Conservation (phyloP, 2,888 invertebrate species). For the Artemia sinica region DNA sequence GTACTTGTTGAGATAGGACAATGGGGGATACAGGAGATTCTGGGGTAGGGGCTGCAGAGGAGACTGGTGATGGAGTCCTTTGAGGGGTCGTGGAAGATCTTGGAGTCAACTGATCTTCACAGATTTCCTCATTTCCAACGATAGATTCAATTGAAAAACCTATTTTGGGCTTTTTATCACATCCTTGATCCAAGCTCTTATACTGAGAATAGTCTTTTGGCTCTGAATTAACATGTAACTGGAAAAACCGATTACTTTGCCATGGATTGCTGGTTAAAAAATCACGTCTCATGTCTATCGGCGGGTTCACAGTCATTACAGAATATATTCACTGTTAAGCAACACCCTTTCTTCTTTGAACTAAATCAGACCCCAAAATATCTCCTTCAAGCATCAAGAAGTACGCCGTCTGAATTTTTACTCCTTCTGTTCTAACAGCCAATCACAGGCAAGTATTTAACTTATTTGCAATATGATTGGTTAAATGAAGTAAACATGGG, state of each 20-base stretch:
- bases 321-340: too few species aligned
- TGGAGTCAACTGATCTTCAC: constrained; percentile 3
- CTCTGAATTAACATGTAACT: constrained; percentile 3
- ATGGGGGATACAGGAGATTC: constrained; percentile 8
- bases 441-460: too few species aligned
- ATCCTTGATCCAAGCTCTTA: neutral
- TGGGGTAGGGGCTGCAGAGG: neutral
- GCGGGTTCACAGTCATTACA: constrained; percentile 6
- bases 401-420: too few species aligned
- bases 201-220: constrained; percentile 5
- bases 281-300: constrained; percentile 13
- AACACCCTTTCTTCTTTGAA: too few species aligned
- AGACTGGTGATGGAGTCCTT: neutral
- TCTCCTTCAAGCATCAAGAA: too few species aligned
- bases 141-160: constrained; percentile 4
- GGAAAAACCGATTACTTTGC: neutral
- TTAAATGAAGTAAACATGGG: neutral
- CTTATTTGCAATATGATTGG: neutral
- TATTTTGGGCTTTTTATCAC: constrained; percentile 3
- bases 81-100: neutral
- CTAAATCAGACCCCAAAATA: too few species aligned
- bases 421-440: too few species aligned
- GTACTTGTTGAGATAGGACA: neutral
- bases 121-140: constrained; percentile 6
- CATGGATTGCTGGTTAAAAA: neutral